phyloP scores from a whole-genome alignment of 2,888 invertebrate genomes.

The Ichneumon xanthorius region DNA sequence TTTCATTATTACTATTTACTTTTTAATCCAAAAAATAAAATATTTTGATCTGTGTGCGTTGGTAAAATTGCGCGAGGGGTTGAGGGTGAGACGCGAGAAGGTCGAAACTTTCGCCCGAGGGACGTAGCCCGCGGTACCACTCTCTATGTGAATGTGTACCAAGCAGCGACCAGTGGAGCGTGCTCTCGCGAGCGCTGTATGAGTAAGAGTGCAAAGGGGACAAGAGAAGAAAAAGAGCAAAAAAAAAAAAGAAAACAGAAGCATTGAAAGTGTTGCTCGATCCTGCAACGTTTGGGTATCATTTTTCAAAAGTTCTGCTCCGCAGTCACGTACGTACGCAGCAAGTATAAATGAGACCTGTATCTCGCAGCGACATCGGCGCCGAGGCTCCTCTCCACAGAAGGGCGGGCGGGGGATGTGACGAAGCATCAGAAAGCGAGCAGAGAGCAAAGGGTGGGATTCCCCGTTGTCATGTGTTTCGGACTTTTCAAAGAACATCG shows the following conservation, averaged over 20 bases:
- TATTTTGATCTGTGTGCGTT: not conserved
- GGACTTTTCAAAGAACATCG: slow-evolving; percentile 10
- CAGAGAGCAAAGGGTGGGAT: not conserved
- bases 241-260: slow-evolving; percentile 57
- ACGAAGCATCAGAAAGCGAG: slow-evolving; percentile 16
- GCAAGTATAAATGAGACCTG: slow-evolving; percentile 78
- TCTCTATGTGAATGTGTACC: slow-evolving; percentile 6
- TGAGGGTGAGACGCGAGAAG: slow-evolving; percentile 34
- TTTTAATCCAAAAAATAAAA: too few relatives aligned
- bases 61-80: slow-evolving; percentile 8
- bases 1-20: not conserved
- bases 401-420: slow-evolving; percentile 29
- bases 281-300: slow-evolving; percentile 74
- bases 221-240: slow-evolving; percentile 50
- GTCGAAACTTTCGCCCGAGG: slow-evolving; percentile 38
- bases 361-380: slow-evolving; percentile 72
- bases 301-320: slow-evolving; percentile 81
- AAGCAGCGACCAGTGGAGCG: slow-evolving; percentile 61
- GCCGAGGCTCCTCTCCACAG: slow-evolving; percentile 20
- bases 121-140: slow-evolving; percentile 41
- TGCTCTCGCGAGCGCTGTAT: slow-evolving; percentile 44
- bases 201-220: slow-evolving; percentile 61
- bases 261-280: slow-evolving; percentile 64
- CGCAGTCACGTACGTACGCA: slow-evolving; percentile 73
- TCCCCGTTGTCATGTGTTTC: slow-evolving; percentile 23